Base-by-base conservation (phyloP, 2,113 vertebrate genomes). In the Ia io region DNA sequence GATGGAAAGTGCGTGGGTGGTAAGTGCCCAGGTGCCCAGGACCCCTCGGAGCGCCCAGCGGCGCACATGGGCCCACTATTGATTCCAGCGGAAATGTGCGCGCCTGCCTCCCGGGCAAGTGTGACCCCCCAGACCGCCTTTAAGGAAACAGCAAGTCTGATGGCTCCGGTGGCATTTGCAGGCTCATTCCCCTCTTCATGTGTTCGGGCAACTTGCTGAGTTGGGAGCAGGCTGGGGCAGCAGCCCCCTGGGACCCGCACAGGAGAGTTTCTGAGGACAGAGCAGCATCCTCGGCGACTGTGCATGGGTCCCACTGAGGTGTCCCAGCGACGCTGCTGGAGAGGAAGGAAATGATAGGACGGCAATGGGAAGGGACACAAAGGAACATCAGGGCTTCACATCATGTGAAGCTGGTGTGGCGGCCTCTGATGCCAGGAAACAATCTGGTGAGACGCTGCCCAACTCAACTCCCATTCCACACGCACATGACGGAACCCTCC, bases 61-160 rank as follows among this genome's bases (percentile, higher is more conserved):
- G 94, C 80, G 63, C 89, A 97, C 92, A 95, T 80, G 93, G 96
- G 77, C 30, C 88, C 85, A 16, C 96, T 94, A 96, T 92, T 94
- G 97, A 96, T 95, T 94, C 94, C 92, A 63, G 96, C 13, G 71
- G 96, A 93, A 97, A 95, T 85, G 92, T 76, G 92, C 83, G 42
- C 13, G 82, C 95, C 94, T 69, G 82, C 92, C 65, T 92, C 90
- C 32, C 22, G 76, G 95, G 93, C 93, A 89, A 94, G 94, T 83
- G 92, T 80, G 87, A n/a, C 94, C 90, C 90, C 97, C 87, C 18
- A 95, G 96, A 97, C 96, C 25, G 44, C 23, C 84, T 94, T 92
- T 96, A 96, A 96, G 92, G 94, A 97, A 95, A 93, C 93, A 90
- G 97, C 97, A 95, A 92, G 92, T 95, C 87, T 96, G 92, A 95